These are phyloP conservation scores for Peromyscus eremicus DNA, from an alignment of 2,797 vertebrate species.

Conservation along the genomic window DNA sequence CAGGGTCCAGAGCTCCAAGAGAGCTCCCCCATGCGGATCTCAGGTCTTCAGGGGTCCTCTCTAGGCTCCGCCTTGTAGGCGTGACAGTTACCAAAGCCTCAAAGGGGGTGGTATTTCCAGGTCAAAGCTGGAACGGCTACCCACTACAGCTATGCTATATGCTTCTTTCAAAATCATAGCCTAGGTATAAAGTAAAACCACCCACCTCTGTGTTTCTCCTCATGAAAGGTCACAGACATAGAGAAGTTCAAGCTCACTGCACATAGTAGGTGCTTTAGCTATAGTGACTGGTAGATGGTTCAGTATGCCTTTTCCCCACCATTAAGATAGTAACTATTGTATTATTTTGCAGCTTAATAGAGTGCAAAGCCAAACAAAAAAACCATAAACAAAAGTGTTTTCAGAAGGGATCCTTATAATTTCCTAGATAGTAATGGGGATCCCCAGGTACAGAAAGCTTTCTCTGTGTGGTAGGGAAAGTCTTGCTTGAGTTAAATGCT, in stretches of 20 bases:
- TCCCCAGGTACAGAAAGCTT: neutral
- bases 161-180: neutral
- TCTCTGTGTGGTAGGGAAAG: neutral
- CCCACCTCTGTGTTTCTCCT: neutral
- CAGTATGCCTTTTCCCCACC: neutral
- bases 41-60: no score
- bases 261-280: neutral
- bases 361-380: neutral
- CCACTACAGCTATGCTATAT: neutral
- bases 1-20: no score
- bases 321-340: neutral
- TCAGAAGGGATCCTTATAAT: neutral
- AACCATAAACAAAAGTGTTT: neutral
- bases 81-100: no score
- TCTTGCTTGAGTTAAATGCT: neutral
- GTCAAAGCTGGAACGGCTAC: no score
- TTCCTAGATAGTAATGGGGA: neutral
- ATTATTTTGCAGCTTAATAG: conserved; percentile 8
- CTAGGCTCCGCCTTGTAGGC: no score
- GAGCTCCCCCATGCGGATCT: no score
- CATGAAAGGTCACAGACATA: neutral
- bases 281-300: neutral
- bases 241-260: neutral
- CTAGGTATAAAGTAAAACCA: neutral
- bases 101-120: no score